phyloP scores from a whole-genome alignment of 2,797 vertebrate species.

The Benthosema pterotum region DNA sequence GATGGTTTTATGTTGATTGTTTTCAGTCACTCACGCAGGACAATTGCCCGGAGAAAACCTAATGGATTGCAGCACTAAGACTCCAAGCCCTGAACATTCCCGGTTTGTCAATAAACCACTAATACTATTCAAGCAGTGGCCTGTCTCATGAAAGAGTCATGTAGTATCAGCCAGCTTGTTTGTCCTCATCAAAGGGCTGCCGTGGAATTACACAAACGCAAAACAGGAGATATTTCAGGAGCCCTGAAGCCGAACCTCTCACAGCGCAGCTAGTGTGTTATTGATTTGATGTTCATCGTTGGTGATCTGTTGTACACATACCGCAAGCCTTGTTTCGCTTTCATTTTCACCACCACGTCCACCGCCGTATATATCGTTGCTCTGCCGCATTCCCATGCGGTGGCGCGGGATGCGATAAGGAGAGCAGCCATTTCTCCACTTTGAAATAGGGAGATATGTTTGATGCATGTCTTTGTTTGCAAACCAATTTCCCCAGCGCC shows the following conservation, averaged over 20 bases:
- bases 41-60: too few relatives aligned
- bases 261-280: slow-evolving; percentile 15
- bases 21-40: too few relatives aligned
- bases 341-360: background rate
- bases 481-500: slow-evolving; percentile 70
- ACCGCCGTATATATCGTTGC: background rate
- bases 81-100: slow-evolving; percentile 9
- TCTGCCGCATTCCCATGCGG: slow-evolving; percentile 24
- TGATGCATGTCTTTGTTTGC: slow-evolving; percentile 70
- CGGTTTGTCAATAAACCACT: slow-evolving; percentile 9
- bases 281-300: slow-evolving; percentile 26
- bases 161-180: too few relatives aligned
- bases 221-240: too few relatives aligned
- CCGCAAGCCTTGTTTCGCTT: background rate
- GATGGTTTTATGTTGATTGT: too few relatives aligned
- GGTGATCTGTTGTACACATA: slow-evolving; percentile 2
- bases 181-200: too few relatives aligned
- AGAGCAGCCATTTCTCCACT: slow-evolving; percentile 47
- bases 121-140: slow-evolving; percentile 4
- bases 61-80: slow-evolving; percentile 49
- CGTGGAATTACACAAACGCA: too few relatives aligned
- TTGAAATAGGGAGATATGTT: slow-evolving; percentile 57
- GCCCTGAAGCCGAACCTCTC: background rate
- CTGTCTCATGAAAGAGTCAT: slow-evolving; percentile 3
- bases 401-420: slow-evolving; percentile 42